Conservation (phyloP, 2,113 vertebrate species). For the Steatornis caripensis region DNA sequence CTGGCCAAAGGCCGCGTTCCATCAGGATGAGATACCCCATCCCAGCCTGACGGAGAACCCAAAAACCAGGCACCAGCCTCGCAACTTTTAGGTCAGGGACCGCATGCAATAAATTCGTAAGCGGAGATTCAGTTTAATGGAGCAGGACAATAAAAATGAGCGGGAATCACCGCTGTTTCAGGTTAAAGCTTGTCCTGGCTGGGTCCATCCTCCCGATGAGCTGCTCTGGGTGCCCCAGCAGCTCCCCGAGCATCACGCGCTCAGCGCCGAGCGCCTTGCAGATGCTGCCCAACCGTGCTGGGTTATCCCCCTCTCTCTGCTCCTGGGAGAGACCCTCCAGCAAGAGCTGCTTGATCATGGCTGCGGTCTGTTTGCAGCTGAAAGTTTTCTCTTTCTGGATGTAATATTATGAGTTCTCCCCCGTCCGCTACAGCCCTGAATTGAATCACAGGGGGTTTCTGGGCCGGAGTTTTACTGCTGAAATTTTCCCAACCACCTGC, state of each 20-base stretch:
- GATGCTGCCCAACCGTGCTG: rapidly evolving
- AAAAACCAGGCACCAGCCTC: rapidly evolving
- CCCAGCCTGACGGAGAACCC: not conserved
- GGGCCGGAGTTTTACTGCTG: not conserved
- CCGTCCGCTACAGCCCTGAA: not conserved
- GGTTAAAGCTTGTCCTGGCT: not conserved
- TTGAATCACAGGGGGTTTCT: not conserved
- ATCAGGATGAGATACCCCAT: not conserved
- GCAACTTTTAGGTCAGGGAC: rapidly evolving
- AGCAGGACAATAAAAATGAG: not conserved
- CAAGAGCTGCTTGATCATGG: not conserved
- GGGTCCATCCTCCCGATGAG: rapidly evolving
- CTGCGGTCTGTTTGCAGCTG: rapidly evolving
- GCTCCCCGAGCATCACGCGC: not conserved
- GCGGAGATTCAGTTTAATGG: not conserved
- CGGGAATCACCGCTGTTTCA: not conserved
- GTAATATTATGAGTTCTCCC: rapidly evolving
- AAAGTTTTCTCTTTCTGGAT: not conserved
- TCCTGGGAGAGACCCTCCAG: not conserved
- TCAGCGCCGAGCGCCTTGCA: not conserved
- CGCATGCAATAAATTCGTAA: rapidly evolving
- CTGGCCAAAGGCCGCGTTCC: rapidly evolving
- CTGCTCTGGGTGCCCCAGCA: not conserved
- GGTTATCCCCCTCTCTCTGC: not conserved
- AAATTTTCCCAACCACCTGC: not conserved